Evolutionary conservation across 2,113 vertebrate genomes (phyloP).

Genomic region (Ranitomeya variabilis): DNA sequence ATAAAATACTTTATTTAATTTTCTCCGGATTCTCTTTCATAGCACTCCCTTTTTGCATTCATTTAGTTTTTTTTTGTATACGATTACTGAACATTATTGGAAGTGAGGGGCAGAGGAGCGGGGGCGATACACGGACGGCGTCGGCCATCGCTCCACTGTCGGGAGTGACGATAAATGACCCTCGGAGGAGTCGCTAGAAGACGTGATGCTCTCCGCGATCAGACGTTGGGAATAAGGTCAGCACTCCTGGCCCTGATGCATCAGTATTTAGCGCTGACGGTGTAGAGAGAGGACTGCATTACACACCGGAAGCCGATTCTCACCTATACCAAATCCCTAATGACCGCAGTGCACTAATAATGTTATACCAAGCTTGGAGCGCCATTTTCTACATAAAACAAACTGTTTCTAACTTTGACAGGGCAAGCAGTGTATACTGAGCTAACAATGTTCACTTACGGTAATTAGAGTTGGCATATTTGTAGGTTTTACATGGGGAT

Average conservation of each 20-base stretch:
- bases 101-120: constrained; percentile 28
- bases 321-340: constrained; percentile 4
- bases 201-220: not conserved
- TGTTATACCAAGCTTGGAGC: not conserved
- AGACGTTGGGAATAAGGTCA: not conserved
- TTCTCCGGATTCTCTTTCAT: constrained; percentile 60
- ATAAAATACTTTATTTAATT: constrained; percentile 70
- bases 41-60: constrained; percentile 65
- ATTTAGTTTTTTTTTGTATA: constrained; percentile 66
- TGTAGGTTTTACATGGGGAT: not conserved
- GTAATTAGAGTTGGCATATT: constrained; percentile 1
- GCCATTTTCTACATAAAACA: not conserved
- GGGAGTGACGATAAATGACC: not conserved
- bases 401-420: constrained; percentile 2
- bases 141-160: not conserved
- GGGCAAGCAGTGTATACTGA: not conserved
- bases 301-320: not conserved
- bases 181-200: not conserved
- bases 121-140: not conserved
- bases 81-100: constrained; percentile 62
- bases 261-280: constrained; percentile 11
- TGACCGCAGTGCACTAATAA: constrained; percentile 25
- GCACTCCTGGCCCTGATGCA: not conserved
- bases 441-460: not conserved
- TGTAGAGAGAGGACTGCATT: constrained; percentile 19